Conservation (phyloP, 2,797 vertebrate species). For the Euthynnus affinis region DNA sequence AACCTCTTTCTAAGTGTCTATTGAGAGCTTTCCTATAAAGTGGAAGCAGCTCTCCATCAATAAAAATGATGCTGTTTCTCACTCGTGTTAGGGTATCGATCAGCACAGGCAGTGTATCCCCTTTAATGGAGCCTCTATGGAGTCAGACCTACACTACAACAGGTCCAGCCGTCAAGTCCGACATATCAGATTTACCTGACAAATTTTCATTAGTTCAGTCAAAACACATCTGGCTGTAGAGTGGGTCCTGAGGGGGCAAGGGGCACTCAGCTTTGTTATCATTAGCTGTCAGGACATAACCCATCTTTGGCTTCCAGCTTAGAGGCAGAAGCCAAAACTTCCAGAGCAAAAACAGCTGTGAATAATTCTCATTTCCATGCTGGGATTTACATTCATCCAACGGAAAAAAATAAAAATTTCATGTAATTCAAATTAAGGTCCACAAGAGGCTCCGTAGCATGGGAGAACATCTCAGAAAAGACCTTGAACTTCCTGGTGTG, state of each 20-base stretch:
- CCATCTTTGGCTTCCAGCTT: conserved; percentile 65
- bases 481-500: conserved; percentile 48
- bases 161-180: conserved; percentile 45
- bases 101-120: conserved; percentile 50
- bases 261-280: conserved; percentile 72
- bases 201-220: conserved; percentile 75
- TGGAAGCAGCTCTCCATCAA: conserved; percentile 64
- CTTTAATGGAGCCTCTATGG: conserved; percentile 67
- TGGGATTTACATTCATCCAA: conserved; percentile 64
- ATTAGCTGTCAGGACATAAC: conserved; percentile 76
- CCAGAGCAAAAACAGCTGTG: conserved; percentile 72
- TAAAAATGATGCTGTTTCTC: conserved; percentile 68
- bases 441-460: conserved; percentile 50
- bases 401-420: conserved; percentile 40
- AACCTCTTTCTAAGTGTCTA: conserved; percentile 56
- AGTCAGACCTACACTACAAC: conserved; percentile 44
- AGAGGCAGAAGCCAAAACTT: conserved; percentile 65
- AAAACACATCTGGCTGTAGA: conserved; percentile 75
- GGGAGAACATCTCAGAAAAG: conserved; percentile 54
- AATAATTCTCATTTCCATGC: conserved; percentile 75
- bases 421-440: conserved; percentile 67
- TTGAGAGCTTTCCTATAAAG: conserved; percentile 64
- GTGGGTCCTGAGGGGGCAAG: conserved; percentile 52
- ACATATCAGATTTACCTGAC: conserved; percentile 70
- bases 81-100: conserved; percentile 72